These are phyloP conservation scores for Platycercus adscitus DNA, from an alignment of 2,113 vertebrate genomes.

Conservation along the genomic window DNA sequence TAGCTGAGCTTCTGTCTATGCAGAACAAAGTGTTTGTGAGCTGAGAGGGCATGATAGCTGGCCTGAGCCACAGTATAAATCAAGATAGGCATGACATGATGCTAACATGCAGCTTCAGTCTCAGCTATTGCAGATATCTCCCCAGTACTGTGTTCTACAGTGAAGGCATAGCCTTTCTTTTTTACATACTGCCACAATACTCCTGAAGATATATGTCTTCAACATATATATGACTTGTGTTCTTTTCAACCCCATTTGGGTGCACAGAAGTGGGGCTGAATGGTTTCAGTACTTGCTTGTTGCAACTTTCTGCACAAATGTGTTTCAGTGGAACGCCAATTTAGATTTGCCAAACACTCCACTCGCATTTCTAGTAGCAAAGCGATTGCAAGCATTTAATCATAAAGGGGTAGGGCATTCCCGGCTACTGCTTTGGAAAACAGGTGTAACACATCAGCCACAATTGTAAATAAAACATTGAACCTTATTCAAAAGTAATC, in stretches of 20 bases:
- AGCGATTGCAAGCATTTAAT: background rate
- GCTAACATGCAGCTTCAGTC: background rate
- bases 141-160: too few relatives aligned
- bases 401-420: background rate
- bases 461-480: background rate
- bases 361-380: background rate
- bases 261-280: background rate
- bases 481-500: background rate
- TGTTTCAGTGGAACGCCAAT: background rate
- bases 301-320: background rate
- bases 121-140: background rate
- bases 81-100: background rate
- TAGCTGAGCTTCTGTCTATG: background rate
- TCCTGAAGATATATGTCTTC: background rate
- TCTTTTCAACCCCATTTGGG: background rate
- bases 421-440: background rate
- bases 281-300: background rate
- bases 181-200: background rate
- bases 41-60: background rate
- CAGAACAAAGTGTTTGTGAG: accelerated
- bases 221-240: background rate
- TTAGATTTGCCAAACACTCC: background rate
- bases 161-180: background rate
- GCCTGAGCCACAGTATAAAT: background rate
- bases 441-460: background rate